Base-by-base conservation (phyloP, 2,113 vertebrate species). In the Odocoileus virginianus region DNA sequence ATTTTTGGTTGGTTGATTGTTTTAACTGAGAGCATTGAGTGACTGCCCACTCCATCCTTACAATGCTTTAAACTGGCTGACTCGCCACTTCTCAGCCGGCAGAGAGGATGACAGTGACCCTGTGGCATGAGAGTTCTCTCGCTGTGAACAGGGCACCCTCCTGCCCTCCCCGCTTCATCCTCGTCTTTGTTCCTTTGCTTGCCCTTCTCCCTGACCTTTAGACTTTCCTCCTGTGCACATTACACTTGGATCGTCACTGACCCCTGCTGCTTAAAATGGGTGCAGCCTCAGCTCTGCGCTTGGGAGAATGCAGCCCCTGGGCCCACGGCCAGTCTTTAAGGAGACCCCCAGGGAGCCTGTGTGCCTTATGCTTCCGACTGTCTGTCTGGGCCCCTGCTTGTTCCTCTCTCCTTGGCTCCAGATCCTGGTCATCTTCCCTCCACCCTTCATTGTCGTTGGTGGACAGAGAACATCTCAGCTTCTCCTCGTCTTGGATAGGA, bases 351-450 rank as follows among this genome's bases (percentile, higher is more conserved):
- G 43, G 14, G 17, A 23, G 2, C 13, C 12, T 5, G 13, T 5
- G 30, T 7, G 7, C 1, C 6, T 3, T 17, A 3, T 2, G 21
- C 43, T 17, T 30, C 36, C 12, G n/a, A 36, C 52, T 1, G 1
- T 21, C 43, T 79, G 3, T 23, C 2, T 40, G 16, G 21, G 21
- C 5, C 17, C 5, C 0, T 0, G 19, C 25, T 10, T 86, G 0
- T 54, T 87, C 47, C 16, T 89, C 14, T 43, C 16, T 90, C 16
- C 83, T 15, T 57, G 64, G 5, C 36, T 91, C 7, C 7, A 15
- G 28, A 28, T 45, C 64, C 27, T 52, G 7, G 7, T 28, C 5
- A 30, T 82, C 15, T 16, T 33, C 7, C 4, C 17, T 27, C 40
- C 12, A 43, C 12, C 36, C 28, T 54, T 89, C 17, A 10, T 7